Conservation (phyloP, 1,140 invertebrate genomes). For the Zaprionus nigranus region DNA sequence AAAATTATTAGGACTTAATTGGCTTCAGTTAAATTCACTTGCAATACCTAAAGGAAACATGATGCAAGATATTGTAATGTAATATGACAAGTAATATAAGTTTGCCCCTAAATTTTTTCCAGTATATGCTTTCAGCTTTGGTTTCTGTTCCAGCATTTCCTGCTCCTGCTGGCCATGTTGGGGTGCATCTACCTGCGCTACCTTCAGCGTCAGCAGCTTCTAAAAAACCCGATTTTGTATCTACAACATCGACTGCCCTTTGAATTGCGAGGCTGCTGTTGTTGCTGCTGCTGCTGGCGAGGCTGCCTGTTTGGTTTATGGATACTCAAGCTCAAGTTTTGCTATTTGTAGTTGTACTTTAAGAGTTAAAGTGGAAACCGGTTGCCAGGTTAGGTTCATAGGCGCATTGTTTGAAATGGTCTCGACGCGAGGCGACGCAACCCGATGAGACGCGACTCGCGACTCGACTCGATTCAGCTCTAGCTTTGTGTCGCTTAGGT, state of each 20-base stretch:
- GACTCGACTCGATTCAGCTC: neutral
- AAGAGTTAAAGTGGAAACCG: constrained; percentile 35
- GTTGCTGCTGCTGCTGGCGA: constrained; percentile 9
- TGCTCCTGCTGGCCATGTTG: constrained; percentile 40
- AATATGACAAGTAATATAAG: neutral
- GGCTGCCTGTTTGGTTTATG: constrained; percentile 68
- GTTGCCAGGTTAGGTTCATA: constrained; percentile 49
- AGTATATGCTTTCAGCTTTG: constrained; percentile 33
- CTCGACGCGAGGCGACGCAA: constrained; percentile 7
- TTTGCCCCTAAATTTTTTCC: neutral
- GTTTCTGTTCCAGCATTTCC: constrained; percentile 42
- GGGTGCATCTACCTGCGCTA: constrained; percentile 50
- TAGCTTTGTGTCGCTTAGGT: constrained; percentile 61
- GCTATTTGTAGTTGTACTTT: constrained; percentile 59
- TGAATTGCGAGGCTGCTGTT: constrained; percentile 9
- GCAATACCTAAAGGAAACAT: no score
- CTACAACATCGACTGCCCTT: constrained; percentile 39
- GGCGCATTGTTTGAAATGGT: constrained; percentile 47
- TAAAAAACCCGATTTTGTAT: constrained; percentile 49
- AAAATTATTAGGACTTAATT: no score
- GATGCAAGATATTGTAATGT: no score
- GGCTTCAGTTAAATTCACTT: no score
- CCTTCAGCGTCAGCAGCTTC: constrained; percentile 31
- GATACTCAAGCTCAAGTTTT: constrained; percentile 61
- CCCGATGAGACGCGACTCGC: constrained; percentile 5